phyloP scores from a whole-genome alignment of 30 jellyfish, hydroid and myxozoan species.

The Cassiopea andromeda region DNA sequence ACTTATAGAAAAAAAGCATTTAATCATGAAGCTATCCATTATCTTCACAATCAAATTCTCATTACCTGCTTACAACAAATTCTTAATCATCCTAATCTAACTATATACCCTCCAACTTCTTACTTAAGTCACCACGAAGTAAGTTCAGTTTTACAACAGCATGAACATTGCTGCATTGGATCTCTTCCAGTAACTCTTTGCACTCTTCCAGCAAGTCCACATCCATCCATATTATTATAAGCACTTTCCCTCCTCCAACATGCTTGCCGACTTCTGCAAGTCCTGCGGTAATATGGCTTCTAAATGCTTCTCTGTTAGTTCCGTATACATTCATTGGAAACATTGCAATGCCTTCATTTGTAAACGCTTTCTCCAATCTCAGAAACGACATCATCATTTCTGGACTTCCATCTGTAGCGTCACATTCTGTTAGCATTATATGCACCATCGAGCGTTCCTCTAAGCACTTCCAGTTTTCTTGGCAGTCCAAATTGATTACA shows the following conservation, averaged over 20 bases:
- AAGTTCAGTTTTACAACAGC: neutral
- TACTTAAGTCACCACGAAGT: neutral
- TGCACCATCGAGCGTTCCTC: neutral
- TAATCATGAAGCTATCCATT: too few species aligned
- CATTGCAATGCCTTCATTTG: neutral
- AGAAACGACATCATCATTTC: neutral
- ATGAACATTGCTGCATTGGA: neutral
- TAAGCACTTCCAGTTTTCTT: neutral
- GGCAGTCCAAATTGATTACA: neutral
- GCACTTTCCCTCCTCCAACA: neutral
- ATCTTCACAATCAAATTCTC: too few species aligned
- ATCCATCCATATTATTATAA: neutral
- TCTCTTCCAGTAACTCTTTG: neutral
- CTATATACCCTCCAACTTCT: neutral
- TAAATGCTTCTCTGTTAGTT: neutral
- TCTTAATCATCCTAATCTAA: too few species aligned
- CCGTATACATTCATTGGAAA: neutral
- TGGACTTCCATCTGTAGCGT: neutral
- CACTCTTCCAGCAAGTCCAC: neutral
- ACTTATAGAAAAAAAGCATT: too few species aligned
- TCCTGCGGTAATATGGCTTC: neutral
- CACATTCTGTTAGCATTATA: neutral
- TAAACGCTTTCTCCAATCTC: neutral
- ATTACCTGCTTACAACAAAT: too few species aligned
- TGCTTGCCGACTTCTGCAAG: neutral